A percentile compares a stretch with the other conserved stretches of the same genome.
Evolutionary conservation across 1,140 invertebrate genomes (phyloP).

Genomic region (Rhyzopertha dominica): DNA sequence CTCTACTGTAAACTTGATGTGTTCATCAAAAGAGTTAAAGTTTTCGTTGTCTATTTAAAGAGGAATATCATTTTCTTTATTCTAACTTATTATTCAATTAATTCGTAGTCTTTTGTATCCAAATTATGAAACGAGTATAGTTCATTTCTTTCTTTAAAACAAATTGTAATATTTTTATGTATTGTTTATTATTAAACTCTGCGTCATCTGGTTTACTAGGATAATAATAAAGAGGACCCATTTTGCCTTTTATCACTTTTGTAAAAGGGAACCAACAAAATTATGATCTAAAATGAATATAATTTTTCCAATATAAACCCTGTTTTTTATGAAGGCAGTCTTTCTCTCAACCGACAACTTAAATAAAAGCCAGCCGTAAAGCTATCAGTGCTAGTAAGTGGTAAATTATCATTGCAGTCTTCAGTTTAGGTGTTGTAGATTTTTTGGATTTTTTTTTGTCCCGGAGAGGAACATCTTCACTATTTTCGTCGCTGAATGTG

Average conservation of each 20-base stretch:
- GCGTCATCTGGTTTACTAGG: background rate
- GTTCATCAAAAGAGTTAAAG: no score
- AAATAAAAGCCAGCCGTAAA: background rate
- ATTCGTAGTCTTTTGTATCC: no score
- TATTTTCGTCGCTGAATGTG: constrained; percentile 1
- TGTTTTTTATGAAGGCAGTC: constrained; percentile 4
- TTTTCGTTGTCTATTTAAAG: no score
- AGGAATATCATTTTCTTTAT: no score
- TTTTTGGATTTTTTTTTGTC: background rate
- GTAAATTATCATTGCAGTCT: no score
- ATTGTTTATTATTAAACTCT: background rate
- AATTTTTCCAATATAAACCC: background rate
- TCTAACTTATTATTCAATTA: no score
- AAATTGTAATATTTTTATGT: constrained; percentile 3
- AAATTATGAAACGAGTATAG: background rate
- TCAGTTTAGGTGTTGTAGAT: no score
- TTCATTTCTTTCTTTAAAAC: background rate
- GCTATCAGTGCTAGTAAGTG: background rate
- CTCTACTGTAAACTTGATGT: no score
- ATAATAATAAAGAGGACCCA: constrained; percentile 1
- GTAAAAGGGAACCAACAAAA: background rate
- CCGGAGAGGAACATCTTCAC: background rate
- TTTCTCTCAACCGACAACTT: constrained; percentile 2
- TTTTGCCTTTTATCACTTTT: background rate
- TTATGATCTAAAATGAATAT: background rate